Percentiles rank a stretch among this genome's conserved stretches.
Conservation (phyloP, 2,113 vertebrate genomes). For the Perca flavescens region DNA sequence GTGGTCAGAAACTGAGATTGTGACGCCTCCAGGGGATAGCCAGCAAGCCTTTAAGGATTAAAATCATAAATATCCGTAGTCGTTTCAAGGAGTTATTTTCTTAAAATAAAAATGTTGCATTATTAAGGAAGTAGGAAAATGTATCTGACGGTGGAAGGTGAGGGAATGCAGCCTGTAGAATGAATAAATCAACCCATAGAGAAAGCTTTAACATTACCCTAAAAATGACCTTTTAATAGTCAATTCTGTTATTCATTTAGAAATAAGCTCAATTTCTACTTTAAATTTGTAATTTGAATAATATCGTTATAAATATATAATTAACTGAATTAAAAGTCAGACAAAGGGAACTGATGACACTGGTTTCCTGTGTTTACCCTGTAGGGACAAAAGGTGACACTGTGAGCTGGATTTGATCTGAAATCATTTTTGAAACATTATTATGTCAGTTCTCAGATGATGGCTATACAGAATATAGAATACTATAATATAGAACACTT, state of each 20-base stretch:
- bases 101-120: slow-evolving; percentile 54
- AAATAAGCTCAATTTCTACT: neutral
- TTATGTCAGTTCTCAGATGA: neutral
- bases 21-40: slow-evolving; percentile 63
- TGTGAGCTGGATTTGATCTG: neutral
- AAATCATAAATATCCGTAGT: slow-evolving; percentile 59
- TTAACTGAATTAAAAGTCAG: slow-evolving; percentile 28
- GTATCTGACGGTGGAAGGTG: slow-evolving; percentile 38
- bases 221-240: slow-evolving; percentile 18
- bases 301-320: neutral
- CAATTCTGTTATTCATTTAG: neutral
- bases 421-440: neutral
- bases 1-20: slow-evolving; percentile 74
- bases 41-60: slow-evolving; percentile 62
- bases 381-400: neutral
- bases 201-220: slow-evolving; percentile 3
- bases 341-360: neutral
- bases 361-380: neutral
- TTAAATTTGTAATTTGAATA: slow-evolving; percentile 7
- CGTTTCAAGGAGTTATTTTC: slow-evolving; percentile 52
- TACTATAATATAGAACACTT: neutral
- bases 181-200: neutral
- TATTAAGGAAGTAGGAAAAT: slow-evolving; percentile 27
- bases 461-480: neutral
- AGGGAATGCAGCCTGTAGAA: slow-evolving; percentile 47